Evolutionary conservation across 2,113 vertebrate species (phyloP), one percentile per base, ranked within the genome.

Genomic region (Rhinichthys klamathensis): DNA sequence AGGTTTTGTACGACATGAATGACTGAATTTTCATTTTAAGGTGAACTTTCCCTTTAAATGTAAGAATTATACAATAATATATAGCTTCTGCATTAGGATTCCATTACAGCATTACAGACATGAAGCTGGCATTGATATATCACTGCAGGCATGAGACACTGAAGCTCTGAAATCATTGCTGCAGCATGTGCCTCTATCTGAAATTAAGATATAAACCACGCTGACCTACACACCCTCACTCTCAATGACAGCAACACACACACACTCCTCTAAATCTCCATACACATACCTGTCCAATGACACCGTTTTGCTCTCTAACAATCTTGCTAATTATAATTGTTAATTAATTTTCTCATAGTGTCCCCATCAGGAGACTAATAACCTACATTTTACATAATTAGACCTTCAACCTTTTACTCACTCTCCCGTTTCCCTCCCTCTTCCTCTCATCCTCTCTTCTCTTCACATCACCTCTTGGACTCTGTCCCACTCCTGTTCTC

Each of bases 271-370:
- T 93, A 93, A 92, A 90, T 91, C 61, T 30, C 44, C 69, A 77
- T 61, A 84, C 58, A 85, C 58, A 86, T 82, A 79, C 82, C 81
- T 63, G 87, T 91, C 87, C 87, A 89, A 91, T 94, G 95, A 95
- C 94, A 95, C 94, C 91, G 92, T 95, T 95, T 94, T 93, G 93
- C 94, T 94, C 94, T 95, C 94, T 93, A 95, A 95, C 94, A 95
- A 95, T 95, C 93, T 94, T 94, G 94, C 94, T 95, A 95, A 95
- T 95, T 95, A 95, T 95, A 95, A 95, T 94, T 93, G 94, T 95
- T 95, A 95, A 95, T 95, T 95, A 94, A 95, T 94, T 95, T 92
- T 94, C 92, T 93, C 92, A 88, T 92, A 90, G 92, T 92, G 93
- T 95, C 94, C 94, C 94, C 94, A 95, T 95, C 95, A 94, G 92